Conservation (phyloP, 2,888 invertebrate species). For the Hybos culiciformis region DNA sequence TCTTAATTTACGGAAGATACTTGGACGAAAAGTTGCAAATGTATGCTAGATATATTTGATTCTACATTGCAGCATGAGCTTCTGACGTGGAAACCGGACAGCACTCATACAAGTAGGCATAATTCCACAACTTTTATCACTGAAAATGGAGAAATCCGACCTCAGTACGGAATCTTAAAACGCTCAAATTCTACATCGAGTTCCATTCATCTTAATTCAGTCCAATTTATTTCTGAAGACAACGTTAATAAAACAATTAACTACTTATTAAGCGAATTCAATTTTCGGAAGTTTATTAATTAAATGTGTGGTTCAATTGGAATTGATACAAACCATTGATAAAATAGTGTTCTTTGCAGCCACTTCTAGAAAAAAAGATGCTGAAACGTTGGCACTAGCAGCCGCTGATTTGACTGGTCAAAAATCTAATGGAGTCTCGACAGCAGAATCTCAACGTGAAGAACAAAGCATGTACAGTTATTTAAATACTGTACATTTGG, state of each 20-base stretch:
- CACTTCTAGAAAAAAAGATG: slow-evolving; percentile 90
- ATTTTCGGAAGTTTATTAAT: slow-evolving; percentile 67
- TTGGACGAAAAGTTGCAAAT: slow-evolving; percentile 89
- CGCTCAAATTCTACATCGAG: slow-evolving; percentile 44
- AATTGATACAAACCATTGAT: slow-evolving; percentile 95
- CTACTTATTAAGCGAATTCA: slow-evolving; percentile 22
- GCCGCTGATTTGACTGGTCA: slow-evolving; percentile 63
- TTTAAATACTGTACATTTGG: slow-evolving; percentile 69
- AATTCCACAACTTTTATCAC: slow-evolving; percentile 6
- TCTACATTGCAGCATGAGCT: slow-evolving; percentile 68
- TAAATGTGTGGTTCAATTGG: slow-evolving; percentile 93
- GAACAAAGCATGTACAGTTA: slow-evolving; percentile 94
- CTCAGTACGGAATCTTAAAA: slow-evolving; percentile 47
- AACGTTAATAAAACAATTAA: slow-evolving; percentile 15
- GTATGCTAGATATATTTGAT: slow-evolving; percentile 85
- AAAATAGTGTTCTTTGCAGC: slow-evolving; percentile 98
- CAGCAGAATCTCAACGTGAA: slow-evolving; percentile 59
- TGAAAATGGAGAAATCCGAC: slow-evolving; percentile 30
- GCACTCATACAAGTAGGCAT: slow-evolving; percentile 41
- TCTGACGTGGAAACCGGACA: slow-evolving; percentile 74
- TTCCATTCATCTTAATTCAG: too few species aligned
- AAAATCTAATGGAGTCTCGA: slow-evolving; percentile 37
- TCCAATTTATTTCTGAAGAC: slow-evolving; percentile 23
- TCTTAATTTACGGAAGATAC: slow-evolving; percentile 75
- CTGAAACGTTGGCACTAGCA: slow-evolving; percentile 83